Evolutionary conservation across 2,797 vertebrate species (phyloP).

Genomic region (Danio tinwini): DNA sequence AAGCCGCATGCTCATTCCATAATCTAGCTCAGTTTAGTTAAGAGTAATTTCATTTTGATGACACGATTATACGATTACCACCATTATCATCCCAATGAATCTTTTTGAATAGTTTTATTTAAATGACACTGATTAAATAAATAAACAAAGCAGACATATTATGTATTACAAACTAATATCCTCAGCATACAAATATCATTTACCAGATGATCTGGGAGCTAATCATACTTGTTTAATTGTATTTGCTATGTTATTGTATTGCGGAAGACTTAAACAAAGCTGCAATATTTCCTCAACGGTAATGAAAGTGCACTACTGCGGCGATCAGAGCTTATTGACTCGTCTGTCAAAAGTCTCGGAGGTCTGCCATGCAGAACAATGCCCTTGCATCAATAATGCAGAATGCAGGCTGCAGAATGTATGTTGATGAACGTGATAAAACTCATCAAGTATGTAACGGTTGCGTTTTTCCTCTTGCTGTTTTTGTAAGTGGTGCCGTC

Average conservation of each 20-base stretch:
- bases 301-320: slow-evolving; percentile 36
- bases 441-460: slow-evolving; percentile 31
- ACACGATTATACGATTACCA: slow-evolving; percentile 27
- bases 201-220: slow-evolving; percentile 20
- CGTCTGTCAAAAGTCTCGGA: slow-evolving; percentile 38
- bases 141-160: slow-evolving; percentile 13
- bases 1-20: slow-evolving; percentile 36
- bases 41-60: slow-evolving; percentile 35
- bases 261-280: slow-evolving; percentile 21
- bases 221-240: slow-evolving; percentile 25
- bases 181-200: not conserved
- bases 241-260: slow-evolving; percentile 13
- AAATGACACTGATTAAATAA: slow-evolving; percentile 22
- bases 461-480: not conserved
- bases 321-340: slow-evolving; percentile 36
- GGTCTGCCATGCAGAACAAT: slow-evolving; percentile 43
- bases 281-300: slow-evolving; percentile 18
- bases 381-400: slow-evolving; percentile 45
- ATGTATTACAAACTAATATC: not conserved
- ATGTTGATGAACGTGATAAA: slow-evolving; percentile 41
- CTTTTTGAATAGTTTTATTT: not conserved
- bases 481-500: not conserved
- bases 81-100: slow-evolving; percentile 14
- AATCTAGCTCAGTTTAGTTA: slow-evolving; percentile 39
- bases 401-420: slow-evolving; percentile 28